Conservation (phyloP, 2,888 invertebrate genomes). For the Incurvaria masculella region DNA sequence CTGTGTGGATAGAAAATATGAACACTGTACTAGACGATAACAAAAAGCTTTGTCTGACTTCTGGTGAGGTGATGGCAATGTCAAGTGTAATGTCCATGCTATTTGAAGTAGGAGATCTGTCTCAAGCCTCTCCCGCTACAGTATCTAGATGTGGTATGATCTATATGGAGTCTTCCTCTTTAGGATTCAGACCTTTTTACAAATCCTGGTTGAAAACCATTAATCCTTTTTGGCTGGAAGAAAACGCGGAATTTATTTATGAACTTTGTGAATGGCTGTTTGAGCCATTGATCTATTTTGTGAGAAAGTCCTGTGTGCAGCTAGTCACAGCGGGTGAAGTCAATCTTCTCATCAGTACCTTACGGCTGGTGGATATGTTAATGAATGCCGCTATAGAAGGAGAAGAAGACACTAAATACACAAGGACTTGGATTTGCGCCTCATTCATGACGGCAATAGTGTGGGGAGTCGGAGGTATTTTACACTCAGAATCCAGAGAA, state of each 20-base stretch:
- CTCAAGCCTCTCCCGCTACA: conserved; percentile 83
- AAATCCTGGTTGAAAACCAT: conserved; percentile 74
- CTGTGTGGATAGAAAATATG: conserved; percentile 90
- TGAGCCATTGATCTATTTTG: conserved; percentile 69
- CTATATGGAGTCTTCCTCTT: conserved; percentile 78
- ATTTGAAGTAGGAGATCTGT: conserved; percentile 84
- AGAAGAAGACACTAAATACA: conserved; percentile 68
- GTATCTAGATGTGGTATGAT: conserved; percentile 90
- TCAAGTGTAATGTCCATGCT: conserved; percentile 79
- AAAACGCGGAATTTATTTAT: conserved; percentile 57
- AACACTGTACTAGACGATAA: conserved; percentile 87
- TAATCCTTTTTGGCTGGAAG: conserved; percentile 62
- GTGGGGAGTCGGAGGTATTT: conserved; percentile 84
- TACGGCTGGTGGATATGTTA: conserved; percentile 73
- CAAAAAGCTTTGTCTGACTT: conserved; percentile 82
- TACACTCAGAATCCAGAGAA: conserved; percentile 69
- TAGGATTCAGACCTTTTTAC: conserved; percentile 81
- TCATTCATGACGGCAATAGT: conserved; percentile 69
- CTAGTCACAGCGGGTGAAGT: conserved; percentile 68
- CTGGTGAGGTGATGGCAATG: conserved; percentile 86
- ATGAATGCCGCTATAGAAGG: conserved; percentile 68
- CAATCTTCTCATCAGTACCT: conserved; percentile 67
- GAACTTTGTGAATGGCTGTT: conserved; percentile 74
- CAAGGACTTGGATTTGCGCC: conserved; percentile 72
- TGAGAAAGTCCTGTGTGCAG: conserved; percentile 65